Percentiles rank a stretch among this genome's conserved stretches.
phyloP scores from a whole-genome alignment of 2,113 vertebrate genomes.

The Holacanthus passer region DNA sequence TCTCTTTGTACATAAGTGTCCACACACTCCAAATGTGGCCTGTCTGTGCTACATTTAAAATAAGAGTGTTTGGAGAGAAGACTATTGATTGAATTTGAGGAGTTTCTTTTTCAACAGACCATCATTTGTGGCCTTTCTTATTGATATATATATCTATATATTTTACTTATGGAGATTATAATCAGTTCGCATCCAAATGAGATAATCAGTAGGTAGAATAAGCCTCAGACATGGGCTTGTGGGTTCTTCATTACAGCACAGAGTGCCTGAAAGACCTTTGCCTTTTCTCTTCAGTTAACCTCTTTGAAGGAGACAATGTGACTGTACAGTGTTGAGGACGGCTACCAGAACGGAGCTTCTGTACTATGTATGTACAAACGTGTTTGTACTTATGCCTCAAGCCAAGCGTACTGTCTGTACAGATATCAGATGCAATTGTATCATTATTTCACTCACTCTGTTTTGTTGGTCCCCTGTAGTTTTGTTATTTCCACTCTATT shows the following conservation, averaged over 20 bases:
- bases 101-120: constrained; percentile 43
- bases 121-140: constrained; percentile 80
- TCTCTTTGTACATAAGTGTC: constrained; percentile 69
- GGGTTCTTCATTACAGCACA: constrained; percentile 61
- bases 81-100: constrained; percentile 35
- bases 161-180: constrained; percentile 72
- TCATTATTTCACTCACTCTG: constrained; percentile 14
- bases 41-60: constrained; percentile 30
- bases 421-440: constrained; percentile 29
- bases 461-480: constrained; percentile 28
- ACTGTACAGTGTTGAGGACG: constrained; percentile 72
- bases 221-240: constrained; percentile 30
- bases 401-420: constrained; percentile 55
- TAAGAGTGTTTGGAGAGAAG: constrained; percentile 54
- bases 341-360: constrained; percentile 51
- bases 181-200: constrained; percentile 77
- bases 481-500: constrained; percentile 10
- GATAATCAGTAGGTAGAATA: constrained; percentile 75
- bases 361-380: constrained; percentile 55
- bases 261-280: constrained; percentile 77
- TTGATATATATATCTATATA: constrained; percentile 65
- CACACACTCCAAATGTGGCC: constrained; percentile 56
- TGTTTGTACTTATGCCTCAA: constrained; percentile 58
- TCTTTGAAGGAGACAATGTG: constrained; percentile 59
- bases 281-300: constrained; percentile 66